Evolutionary conservation across 1,140 invertebrate species (phyloP), one percentile per base, ranked within the genome.

Genomic region (Mya arenaria): DNA sequence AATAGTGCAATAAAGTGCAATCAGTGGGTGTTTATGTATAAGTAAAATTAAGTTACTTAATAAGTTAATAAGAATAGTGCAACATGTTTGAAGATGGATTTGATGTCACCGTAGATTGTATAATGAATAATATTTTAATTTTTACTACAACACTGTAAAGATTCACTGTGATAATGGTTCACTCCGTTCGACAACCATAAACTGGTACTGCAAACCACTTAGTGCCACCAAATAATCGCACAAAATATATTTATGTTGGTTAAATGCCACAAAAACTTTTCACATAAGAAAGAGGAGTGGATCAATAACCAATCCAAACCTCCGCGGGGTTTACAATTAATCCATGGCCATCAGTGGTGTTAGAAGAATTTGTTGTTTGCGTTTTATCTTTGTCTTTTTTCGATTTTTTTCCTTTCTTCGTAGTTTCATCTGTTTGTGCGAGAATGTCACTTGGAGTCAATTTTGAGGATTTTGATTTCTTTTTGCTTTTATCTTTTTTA

Each of bases 401-500:
- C 84, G 85, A 89, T 69, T 90, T 88, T 80, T 89, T 90, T 56
- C 89, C 89, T 44, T 74, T 62, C 66, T 88, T 89, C 41, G 85
- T 86, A 30, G 69, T 37, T 48, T 86, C 84, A 10, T 84, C 71
- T 58, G 81, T 69, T 48, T 89, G 84, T 63, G 74, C 62, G 48
- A 85, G 63, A 36, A 86, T 77, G 58, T 88, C 87, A 75, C 52
- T 71, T 5, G 86, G 78, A 19, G 80, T 84, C n/a, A 84, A 15
- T 86, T 90, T 91, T n/a, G 69, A 80, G 6, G 85, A 84, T 62
- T 89, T 91, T 4, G 81, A 84, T 84, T 91, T 91, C 88, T 90
- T 91, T 81, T 90, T 90, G 65, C 85, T 90, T 82, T 90, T 91
- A 79, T 91, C 90, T 82, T 91, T 91, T 79, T 91, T 90, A 44